A percentile compares a stretch with the other conserved stretches of the same genome.
phyloP scores from a whole-genome alignment of 1,140 invertebrate species.

The Galleria mellonella region DNA sequence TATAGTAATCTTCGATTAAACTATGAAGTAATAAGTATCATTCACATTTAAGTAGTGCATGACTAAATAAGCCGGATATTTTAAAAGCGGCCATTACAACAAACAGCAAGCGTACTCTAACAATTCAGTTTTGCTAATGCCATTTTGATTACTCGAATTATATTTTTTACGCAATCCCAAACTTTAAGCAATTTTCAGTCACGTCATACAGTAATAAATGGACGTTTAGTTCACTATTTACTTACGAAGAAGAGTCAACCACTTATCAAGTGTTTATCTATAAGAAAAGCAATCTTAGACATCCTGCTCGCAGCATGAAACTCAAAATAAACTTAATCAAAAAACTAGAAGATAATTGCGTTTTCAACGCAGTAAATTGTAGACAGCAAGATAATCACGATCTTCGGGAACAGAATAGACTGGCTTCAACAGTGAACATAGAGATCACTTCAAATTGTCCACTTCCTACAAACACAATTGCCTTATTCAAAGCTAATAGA shows the following conservation, averaged over 20 bases:
- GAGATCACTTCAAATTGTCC: conserved; percentile 40
- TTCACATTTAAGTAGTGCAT: conserved; percentile 25
- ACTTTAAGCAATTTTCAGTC: conserved; percentile 25
- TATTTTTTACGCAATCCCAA: conserved; percentile 34
- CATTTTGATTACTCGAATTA: conserved; percentile 63
- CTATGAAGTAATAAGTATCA: too few relatives aligned
- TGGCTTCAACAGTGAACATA: neutral
- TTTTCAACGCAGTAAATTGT: neutral
- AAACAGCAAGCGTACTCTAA: conserved; percentile 21
- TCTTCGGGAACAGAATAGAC: too few relatives aligned
- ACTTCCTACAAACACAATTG: conserved; percentile 55
- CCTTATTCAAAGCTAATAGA: conserved; percentile 47
- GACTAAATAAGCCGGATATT: conserved; percentile 36
- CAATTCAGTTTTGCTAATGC: conserved; percentile 49
- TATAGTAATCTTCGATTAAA: too few relatives aligned
- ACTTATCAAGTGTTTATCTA: conserved; percentile 14
- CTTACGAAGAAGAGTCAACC: conserved; percentile 6
- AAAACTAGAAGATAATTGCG: too few relatives aligned
- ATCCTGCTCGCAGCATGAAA: neutral
- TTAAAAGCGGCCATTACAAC: conserved; percentile 16
- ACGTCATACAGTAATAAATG: conserved; percentile 35
- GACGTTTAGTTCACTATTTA: conserved; percentile 21
- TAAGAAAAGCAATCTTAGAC: conserved; percentile 7
- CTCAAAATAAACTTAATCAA: too few relatives aligned
- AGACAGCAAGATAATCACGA: conserved; percentile 17